These are phyloP conservation scores for Noturus placidus DNA, from an alignment of 2,113 vertebrate genomes.

Conservation along the genomic window DNA sequence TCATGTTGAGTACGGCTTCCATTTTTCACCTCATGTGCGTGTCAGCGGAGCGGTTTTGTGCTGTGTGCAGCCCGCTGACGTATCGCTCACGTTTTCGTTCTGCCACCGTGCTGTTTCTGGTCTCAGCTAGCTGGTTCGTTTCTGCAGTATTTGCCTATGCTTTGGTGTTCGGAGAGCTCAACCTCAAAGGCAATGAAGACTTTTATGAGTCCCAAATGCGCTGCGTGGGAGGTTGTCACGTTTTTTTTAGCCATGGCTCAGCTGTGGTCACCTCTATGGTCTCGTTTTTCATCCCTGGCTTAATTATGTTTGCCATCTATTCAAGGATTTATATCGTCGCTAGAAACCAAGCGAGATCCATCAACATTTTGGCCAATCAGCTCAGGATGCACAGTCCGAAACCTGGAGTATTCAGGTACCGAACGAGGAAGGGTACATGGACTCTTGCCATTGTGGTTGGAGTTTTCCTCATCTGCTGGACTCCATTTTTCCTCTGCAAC, in stretches of 20 bases:
- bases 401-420: background rate
- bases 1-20: slow-evolving; percentile 49
- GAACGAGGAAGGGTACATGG: slow-evolving; percentile 27
- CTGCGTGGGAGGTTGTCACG: slow-evolving; percentile 42
- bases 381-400: slow-evolving; percentile 21
- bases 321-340: slow-evolving; percentile 42
- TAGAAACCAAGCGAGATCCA: slow-evolving; percentile 35
- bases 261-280: slow-evolving; percentile 37
- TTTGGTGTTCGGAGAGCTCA: slow-evolving; percentile 33
- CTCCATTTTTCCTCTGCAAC: slow-evolving; percentile 47
- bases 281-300: slow-evolving; percentile 43
- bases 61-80: slow-evolving; percentile 50
- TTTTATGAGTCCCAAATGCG: slow-evolving; percentile 31
- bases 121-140: slow-evolving; percentile 48
- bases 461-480: slow-evolving; percentile 49
- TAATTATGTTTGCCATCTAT: slow-evolving; percentile 47
- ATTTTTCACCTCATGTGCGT: slow-evolving; percentile 54
- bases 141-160: slow-evolving; percentile 16
- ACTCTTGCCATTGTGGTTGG: slow-evolving; percentile 46
- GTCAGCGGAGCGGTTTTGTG: slow-evolving; percentile 49
- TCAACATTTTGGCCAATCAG: slow-evolving; percentile 34
- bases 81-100: slow-evolving; percentile 33
- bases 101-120: slow-evolving; percentile 39
- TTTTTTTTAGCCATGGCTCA: slow-evolving; percentile 36
- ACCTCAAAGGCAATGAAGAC: slow-evolving; percentile 22